Conservation (phyloP, 2,797 vertebrate genomes). For the Diplodus sargus region DNA sequence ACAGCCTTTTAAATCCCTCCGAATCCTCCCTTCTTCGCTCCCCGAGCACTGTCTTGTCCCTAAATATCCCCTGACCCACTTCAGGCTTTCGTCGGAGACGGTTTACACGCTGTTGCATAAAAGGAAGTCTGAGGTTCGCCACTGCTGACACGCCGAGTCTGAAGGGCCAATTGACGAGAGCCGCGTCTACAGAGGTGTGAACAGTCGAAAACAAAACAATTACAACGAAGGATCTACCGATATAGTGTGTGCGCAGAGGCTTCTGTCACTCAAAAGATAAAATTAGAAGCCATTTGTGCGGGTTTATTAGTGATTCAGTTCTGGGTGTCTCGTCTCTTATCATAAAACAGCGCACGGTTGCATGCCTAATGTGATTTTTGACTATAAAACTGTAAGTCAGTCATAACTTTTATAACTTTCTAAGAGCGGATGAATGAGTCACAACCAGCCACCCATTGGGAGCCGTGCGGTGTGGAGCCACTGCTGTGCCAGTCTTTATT, state of each 20-base stretch:
- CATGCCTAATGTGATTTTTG: not conserved
- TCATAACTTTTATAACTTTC: not conserved
- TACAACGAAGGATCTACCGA: not conserved
- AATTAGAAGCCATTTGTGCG: not conserved
- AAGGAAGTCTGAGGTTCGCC: constrained; percentile 37
- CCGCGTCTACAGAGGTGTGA: constrained; percentile 1
- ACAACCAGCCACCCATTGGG: constrained; percentile 6
- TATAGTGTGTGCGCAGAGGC: not conserved
- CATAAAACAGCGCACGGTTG: not conserved
- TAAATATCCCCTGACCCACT: constrained; percentile 76
- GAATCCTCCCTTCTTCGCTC: constrained; percentile 55
- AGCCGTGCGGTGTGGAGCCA: constrained; percentile 13
- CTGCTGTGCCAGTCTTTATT: constrained; percentile 15
- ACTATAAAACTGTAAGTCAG: not conserved
- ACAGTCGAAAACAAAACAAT: not conserved
- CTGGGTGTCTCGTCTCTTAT: no score
- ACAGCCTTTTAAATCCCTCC: constrained; percentile 61
- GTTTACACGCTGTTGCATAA: constrained; percentile 52
- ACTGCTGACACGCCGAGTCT: constrained; percentile 37
- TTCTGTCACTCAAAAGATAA: not conserved
- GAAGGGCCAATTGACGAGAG: constrained; percentile 10
- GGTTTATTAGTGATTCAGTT: not conserved
- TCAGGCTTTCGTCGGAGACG: constrained; percentile 52
- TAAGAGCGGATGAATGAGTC: constrained; percentile 10
- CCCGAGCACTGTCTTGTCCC: constrained; percentile 55